These are phyloP conservation scores for Chamaetylas fuelleborni DNA, from an alignment of 2,113 vertebrate genomes.

Conservation along the genomic window DNA sequence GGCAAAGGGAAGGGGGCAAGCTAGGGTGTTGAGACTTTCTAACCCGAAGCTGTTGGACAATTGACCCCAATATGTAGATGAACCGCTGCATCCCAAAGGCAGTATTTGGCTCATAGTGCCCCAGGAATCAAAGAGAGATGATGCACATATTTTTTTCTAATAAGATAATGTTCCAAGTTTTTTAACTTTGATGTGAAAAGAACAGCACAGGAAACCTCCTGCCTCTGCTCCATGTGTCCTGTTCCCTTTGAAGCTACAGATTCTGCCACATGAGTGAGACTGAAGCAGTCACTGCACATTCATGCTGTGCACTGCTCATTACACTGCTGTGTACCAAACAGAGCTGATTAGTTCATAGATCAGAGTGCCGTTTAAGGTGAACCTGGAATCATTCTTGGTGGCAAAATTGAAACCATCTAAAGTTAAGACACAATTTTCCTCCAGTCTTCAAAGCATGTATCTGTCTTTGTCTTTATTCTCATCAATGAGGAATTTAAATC, in stretches of 20 bases:
- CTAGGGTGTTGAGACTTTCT: too few species aligned
- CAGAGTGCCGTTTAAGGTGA: constrained; percentile 42
- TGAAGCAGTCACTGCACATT: background rate
- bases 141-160: background rate
- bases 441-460: constrained; percentile 22
- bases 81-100: background rate
- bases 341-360: background rate
- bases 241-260: background rate
- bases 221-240: background rate
- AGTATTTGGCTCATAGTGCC: background rate
- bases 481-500: constrained; percentile 62
- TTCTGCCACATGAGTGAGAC: background rate
- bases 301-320: background rate
- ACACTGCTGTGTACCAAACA: background rate
- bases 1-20: too few species aligned
- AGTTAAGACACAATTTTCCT: constrained; percentile 36
- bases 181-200: constrained; percentile 9
- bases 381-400: constrained; percentile 23
- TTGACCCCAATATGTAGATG: too few species aligned
- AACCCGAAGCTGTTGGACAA: too few species aligned
- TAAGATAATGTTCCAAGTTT: background rate
- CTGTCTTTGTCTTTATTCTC: constrained; percentile 35
- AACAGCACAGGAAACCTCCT: background rate
- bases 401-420: constrained; percentile 52
- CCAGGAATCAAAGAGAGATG: background rate